Conservation (phyloP, 2,113 vertebrate genomes). For the Catharus minimus region DNA sequence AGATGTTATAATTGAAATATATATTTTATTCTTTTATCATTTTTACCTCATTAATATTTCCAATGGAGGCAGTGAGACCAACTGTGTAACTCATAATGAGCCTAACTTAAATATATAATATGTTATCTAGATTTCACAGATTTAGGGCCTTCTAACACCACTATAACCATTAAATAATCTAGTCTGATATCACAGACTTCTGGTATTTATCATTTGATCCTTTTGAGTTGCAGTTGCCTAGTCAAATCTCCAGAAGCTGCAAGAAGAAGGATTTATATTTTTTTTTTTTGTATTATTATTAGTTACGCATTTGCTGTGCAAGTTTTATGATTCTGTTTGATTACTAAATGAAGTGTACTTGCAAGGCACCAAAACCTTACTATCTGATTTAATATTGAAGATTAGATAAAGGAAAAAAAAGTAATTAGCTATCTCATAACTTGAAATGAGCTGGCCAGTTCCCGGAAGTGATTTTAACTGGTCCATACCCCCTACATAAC, state of each 20-base stretch:
- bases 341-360: not conserved
- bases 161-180: not conserved
- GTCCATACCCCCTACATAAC: accelerated
- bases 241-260: not conserved
- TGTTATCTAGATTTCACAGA: not conserved
- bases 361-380: not conserved
- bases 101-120: not conserved
- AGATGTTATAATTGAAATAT: not conserved
- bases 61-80: not conserved
- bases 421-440: not conserved
- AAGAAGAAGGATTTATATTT: not conserved
- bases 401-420: not conserved
- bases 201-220: not conserved
- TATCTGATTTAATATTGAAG: not conserved
- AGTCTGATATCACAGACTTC: not conserved
- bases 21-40: not conserved
- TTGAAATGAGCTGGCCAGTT: not conserved
- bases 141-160: not conserved
- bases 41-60: not conserved
- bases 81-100: not conserved
- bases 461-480: not conserved
- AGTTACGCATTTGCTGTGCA: not conserved
- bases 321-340: not conserved
- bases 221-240: not conserved
- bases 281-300: not conserved